Percentiles rank a stretch among this genome's conserved stretches.
phyloP scores from a whole-genome alignment of 2,797 vertebrate species.

The Xyrichtys novacula region DNA sequence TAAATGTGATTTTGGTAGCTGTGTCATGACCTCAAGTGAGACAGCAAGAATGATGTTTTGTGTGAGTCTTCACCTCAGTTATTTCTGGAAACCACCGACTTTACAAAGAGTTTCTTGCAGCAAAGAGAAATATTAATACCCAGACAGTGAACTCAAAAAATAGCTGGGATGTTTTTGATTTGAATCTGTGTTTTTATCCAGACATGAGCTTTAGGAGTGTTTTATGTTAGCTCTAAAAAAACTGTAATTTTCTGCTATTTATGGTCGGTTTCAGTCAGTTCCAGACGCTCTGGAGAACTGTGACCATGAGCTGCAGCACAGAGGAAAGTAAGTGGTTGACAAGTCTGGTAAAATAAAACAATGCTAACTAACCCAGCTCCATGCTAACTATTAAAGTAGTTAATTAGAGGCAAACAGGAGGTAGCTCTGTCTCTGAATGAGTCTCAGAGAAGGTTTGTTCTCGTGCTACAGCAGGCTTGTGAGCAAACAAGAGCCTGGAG shows the following conservation, averaged over 20 bases:
- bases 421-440: constrained; percentile 65
- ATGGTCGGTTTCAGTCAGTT: constrained; percentile 43
- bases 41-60: constrained; percentile 52
- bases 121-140: constrained; percentile 31
- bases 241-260: constrained; percentile 36
- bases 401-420: constrained; percentile 76
- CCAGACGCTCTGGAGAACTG: constrained; percentile 60
- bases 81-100: constrained; percentile 55
- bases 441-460: constrained; percentile 61
- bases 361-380: constrained; percentile 63
- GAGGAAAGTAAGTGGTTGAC: constrained; percentile 76
- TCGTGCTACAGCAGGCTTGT: constrained; percentile 60
- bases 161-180: constrained; percentile 7
- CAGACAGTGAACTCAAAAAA: constrained; percentile 11
- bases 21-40: constrained; percentile 69
- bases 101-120: constrained; percentile 27
- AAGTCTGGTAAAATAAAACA: constrained; percentile 64
- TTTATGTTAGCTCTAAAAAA: constrained; percentile 37
- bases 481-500: constrained; percentile 74
- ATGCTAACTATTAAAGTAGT: constrained; percentile 69
- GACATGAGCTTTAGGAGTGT: constrained; percentile 12
- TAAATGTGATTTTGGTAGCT: constrained; percentile 39
- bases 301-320: constrained; percentile 62
- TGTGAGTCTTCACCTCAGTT: constrained; percentile 54
- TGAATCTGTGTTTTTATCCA: constrained; percentile 27